A percentile compares a stretch with the other conserved stretches of the same genome.
These are phyloP conservation scores for Stictocephala bisonia DNA, from an alignment of 2,888 invertebrate genomes.

Conservation along the genomic window DNA sequence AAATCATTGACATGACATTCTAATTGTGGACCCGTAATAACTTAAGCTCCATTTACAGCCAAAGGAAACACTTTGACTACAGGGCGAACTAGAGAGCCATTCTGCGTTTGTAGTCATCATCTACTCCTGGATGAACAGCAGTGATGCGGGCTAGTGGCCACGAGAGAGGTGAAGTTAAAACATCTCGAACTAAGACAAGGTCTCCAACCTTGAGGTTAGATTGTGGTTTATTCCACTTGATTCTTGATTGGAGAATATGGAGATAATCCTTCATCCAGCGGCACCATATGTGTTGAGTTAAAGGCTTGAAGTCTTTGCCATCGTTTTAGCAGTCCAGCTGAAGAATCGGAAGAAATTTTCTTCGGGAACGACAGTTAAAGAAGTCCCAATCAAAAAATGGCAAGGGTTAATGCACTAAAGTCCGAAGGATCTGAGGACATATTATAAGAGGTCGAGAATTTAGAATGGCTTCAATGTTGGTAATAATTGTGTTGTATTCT, in stretches of 20 bases:
- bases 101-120: no score
- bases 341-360: not conserved
- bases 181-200: no score
- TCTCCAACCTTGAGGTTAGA: not conserved
- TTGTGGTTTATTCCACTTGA: not conserved
- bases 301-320: conserved; percentile 46
- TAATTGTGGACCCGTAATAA: no score
- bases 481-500: conserved; percentile 58
- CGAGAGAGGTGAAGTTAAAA: no score
- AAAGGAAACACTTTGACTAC: no score
- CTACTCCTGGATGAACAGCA: no score
- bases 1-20: no score
- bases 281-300: conserved; percentile 48
- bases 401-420: conserved; percentile 44
- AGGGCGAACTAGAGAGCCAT: no score
- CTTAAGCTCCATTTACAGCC: no score
- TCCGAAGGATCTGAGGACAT: conserved; percentile 29
- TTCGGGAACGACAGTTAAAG: conserved; percentile 38
- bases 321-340: conserved; percentile 6
- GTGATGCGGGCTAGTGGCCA: no score
- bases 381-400: conserved; percentile 47
- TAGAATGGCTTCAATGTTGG: conserved; percentile 28
- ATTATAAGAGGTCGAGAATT: conserved; percentile 23
- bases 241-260: not conserved
- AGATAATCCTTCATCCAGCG: conserved; percentile 42